Percentiles rank a stretch among this genome's conserved stretches.
These are phyloP conservation scores for Lasioglossum marginatum DNA, from an alignment of 2,888 invertebrate species.

Conservation along the genomic window DNA sequence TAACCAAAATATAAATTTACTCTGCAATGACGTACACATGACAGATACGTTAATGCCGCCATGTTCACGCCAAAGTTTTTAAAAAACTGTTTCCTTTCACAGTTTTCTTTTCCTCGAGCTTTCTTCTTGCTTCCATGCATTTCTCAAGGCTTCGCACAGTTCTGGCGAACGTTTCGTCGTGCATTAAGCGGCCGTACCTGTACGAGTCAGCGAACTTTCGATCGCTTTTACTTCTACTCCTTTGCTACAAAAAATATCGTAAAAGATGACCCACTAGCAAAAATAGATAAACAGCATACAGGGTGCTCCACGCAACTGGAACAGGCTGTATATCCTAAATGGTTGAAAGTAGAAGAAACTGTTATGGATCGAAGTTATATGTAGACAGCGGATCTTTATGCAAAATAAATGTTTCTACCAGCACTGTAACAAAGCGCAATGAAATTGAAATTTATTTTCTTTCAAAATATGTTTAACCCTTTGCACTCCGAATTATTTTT, in stretches of 20 bases:
- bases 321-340: too few species aligned
- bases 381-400: too few species aligned
- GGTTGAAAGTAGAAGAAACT: too few species aligned
- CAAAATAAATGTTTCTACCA: too few species aligned
- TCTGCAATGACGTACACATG: neutral
- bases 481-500: too few species aligned
- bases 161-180: neutral
- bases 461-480: too few species aligned
- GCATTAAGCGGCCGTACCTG: neutral
- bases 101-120: neutral
- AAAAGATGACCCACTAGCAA: constrained; percentile 1
- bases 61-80: neutral
- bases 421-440: too few species aligned
- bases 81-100: neutral
- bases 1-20: neutral
- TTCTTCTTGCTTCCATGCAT: neutral
- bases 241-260: neutral
- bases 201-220: constrained; percentile 6
- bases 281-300: neutral
- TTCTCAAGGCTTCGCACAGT: neutral
- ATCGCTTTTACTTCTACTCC: constrained; percentile 3
- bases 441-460: too few species aligned
- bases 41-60: neutral
- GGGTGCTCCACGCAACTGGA: too few species aligned
- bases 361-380: too few species aligned